Evolutionary conservation across 1,140 invertebrate species (phyloP), one percentile per base, ranked within the genome.

Genomic region (Tetragonula clypearis): DNA sequence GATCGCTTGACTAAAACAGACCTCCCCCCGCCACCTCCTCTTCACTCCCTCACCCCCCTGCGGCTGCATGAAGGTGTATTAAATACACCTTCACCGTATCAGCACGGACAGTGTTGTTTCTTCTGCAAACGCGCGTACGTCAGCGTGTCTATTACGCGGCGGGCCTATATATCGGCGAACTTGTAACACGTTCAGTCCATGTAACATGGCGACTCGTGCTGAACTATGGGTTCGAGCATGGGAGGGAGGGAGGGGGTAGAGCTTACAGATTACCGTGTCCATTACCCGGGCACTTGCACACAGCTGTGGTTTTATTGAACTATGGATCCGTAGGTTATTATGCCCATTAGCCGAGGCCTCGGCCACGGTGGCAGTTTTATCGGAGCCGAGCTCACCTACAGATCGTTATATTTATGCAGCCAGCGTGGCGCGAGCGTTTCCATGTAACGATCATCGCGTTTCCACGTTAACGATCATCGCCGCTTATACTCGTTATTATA

Each of bases 291-390:
- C n/a, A n/a, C 65, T 66, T 17, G 15, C 14, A 66, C 65, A 66
- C 65, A 66, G 65, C 65, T 66, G 65, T 26, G 65, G 65, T 66
- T 66, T 66, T 66, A 26, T 66, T 66, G 15, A 66, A 26, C 65
- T 66, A 66, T 30, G 65, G 65, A 66, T 66, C 65, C 65, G 26
- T 66, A 66, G 65, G 26, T 66, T 66, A 66, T 66, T 66, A 66
- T 66, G n/a, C 65, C 65, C 65, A 66, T 66, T 66, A 66, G n/a
- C 65, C n/a, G n/a, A 17, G 65, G 65, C 15, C 26, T 26, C 65
- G 15, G 15, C n/a, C n/a, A 6, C 17, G n/a, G 14, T 17, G n/a
- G 65, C 65, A 66, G 65, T 66, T 66, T 66, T 66, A 66, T 66
- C 62, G 62, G 62, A n/a, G 6, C n/a, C 65, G 15, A 30, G 15